Evolutionary conservation across 64 coral and sea anemone species (phyloP), one percentile per base, ranked within the genome.

Genomic region (Montipora sp.): DNA sequence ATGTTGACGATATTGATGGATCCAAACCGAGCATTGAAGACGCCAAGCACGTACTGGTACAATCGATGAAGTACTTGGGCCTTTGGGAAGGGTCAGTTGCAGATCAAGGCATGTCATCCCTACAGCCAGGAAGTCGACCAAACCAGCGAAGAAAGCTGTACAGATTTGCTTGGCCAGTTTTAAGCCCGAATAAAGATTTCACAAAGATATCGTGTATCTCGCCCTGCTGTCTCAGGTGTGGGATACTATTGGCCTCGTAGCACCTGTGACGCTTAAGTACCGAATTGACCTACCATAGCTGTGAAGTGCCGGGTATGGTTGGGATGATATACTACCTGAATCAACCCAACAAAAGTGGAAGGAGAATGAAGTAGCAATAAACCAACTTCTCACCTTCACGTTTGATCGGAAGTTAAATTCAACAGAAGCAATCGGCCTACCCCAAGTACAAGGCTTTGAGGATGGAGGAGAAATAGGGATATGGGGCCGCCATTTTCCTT

Each of bases 231-330:
- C 78, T 18, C 89, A 91, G 47, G 18, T 91, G 9, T 91, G 78
- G 78, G 89, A 91, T 14, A 74, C 87, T 55, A 79, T 90, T 48
- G 88, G 75, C 5, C 75, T 80, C 15, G 53, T 90, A 4, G 55
- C 75, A 27, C 57, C 88, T 21, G 90, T 84, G 7, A 55, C 90
- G 47, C 50, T 91, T 4, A 57, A 91, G 45, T 76, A 68, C 19
- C 49, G 90, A 47, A 91, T 91, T 75, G 80, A 91, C 50, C 49
- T 91, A 1, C 79, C 83, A 83, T 79, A 84, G 21, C 90, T 91
- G 10, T 90, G 90, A 79, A 83, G 90, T 83, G 24, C 61, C 7
- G 90, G 67, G 5, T 83, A 53, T n/a, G 65, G 22, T 21, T 91
- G 89, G 90, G 79, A 83, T 16, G 90, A 91, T 0, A 73, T 75